Evolutionary conservation across 2,888 invertebrate species (phyloP).

Genomic region (Loripinus fragilis): DNA sequence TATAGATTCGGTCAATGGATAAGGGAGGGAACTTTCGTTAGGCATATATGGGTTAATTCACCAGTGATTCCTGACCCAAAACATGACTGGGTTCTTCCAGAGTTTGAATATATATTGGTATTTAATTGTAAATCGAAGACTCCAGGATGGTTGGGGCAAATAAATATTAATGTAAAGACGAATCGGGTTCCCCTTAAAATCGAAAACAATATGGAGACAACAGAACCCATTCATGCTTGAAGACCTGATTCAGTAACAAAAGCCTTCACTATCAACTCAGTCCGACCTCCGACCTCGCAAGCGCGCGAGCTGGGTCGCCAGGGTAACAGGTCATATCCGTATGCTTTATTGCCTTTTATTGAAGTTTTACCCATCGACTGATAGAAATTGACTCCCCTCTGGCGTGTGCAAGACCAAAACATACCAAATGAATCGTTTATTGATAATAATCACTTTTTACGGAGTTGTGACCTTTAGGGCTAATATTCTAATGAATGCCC

Average conservation of each 20-base stretch:
- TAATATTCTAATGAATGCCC: constrained; percentile 58
- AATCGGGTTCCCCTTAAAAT: background rate
- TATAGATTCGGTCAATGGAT: no score
- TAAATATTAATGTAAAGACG: constrained; percentile 43
- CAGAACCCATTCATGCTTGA: background rate
- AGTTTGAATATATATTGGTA: constrained; percentile 40
- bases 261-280: background rate
- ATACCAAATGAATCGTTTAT: constrained; percentile 43
- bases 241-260: background rate
- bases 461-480: constrained; percentile 32
- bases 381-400: constrained; percentile 16
- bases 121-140: constrained; percentile 50
- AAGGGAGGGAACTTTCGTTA: no score
- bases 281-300: constrained; percentile 37
- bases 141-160: constrained; percentile 37
- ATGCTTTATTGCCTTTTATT: constrained; percentile 45
- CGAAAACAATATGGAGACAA: background rate
- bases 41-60: no score
- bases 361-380: background rate
- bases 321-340: constrained; percentile 42
- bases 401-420: constrained; percentile 31
- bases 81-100: background rate
- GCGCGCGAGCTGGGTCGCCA: constrained; percentile 47
- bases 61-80: background rate
- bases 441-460: constrained; percentile 41